These are phyloP conservation scores for Isichthys henryi DNA, from an alignment of 2,113 vertebrate species.

Conservation along the genomic window DNA sequence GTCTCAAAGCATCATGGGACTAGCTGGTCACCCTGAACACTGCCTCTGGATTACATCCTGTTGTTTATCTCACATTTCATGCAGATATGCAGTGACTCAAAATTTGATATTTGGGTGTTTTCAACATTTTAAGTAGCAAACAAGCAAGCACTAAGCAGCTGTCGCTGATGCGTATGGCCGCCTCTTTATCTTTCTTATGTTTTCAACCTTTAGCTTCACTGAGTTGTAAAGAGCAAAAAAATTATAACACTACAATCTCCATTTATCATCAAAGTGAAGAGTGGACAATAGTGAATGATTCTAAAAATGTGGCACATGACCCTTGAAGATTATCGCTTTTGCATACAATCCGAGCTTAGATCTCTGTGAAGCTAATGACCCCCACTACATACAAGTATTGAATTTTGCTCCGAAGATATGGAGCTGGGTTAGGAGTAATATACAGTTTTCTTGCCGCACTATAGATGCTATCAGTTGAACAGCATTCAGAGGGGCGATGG, in stretches of 20 bases:
- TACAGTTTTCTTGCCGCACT: conserved; percentile 8
- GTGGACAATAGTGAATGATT: neutral
- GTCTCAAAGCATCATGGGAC: neutral
- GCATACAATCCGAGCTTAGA: neutral
- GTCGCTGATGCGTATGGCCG: neutral
- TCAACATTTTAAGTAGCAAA: neutral
- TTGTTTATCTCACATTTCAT: neutral
- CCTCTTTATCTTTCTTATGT: neutral
- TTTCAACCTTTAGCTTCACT: neutral
- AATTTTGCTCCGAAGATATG: conserved; percentile 13
- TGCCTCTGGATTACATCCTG: neutral
- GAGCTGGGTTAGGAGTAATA: conserved; percentile 17
- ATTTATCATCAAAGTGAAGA: neutral
- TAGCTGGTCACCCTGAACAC: neutral
- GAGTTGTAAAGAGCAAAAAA: neutral
- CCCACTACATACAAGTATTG: conserved; percentile 9
- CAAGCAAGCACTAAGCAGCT: neutral
- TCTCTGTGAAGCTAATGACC: conserved; percentile 19
- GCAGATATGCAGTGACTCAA: neutral
- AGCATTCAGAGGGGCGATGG: conserved; percentile 8
- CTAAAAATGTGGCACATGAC: neutral
- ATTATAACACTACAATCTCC: neutral
- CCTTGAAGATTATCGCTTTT: neutral
- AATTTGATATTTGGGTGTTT: neutral
- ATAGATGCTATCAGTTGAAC: conserved; percentile 27